Conservation (phyloP, 1,140 invertebrate genomes). For the Drosophila persimilis region DNA sequence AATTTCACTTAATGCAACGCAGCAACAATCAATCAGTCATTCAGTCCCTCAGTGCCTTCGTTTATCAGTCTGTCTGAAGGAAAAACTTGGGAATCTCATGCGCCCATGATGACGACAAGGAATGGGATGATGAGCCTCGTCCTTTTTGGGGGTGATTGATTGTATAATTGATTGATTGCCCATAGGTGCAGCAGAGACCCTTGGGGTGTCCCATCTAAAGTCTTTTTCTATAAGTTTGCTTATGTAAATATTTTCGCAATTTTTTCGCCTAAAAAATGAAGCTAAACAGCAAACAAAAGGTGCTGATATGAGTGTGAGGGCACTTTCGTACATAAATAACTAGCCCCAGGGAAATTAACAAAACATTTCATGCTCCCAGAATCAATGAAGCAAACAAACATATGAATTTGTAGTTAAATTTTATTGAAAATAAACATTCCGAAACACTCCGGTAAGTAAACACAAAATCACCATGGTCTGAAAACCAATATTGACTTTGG, state of each 20-base stretch:
- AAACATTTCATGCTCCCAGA: slow-evolving; percentile 13
- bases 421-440: slow-evolving; percentile 34
- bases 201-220: slow-evolving; percentile 35
- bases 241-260: slow-evolving; percentile 40
- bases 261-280: slow-evolving; percentile 28
- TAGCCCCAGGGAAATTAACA: slow-evolving; percentile 1
- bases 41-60: background rate
- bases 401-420: slow-evolving; percentile 18
- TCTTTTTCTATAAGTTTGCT: slow-evolving; percentile 26
- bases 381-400: slow-evolving; percentile 29
- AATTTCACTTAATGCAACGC: slow-evolving; percentile 34
- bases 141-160: slow-evolving; percentile 42
- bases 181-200: slow-evolving; percentile 18
- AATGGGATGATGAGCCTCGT: slow-evolving; percentile 11
- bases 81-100: slow-evolving; percentile 9
- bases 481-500: slow-evolving; percentile 21
- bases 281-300: slow-evolving; percentile 21
- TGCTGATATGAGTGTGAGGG: background rate
- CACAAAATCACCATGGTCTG: background rate
- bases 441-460: slow-evolving; percentile 2
- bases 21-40: slow-evolving; percentile 46
- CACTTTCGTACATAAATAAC: background rate
- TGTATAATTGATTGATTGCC: slow-evolving; percentile 54
- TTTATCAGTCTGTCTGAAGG: background rate
- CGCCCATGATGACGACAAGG: background rate